These are phyloP conservation scores for Pogonomyrmex barbatus DNA, from an alignment of 1,140 invertebrate species.

Conservation along the genomic window DNA sequence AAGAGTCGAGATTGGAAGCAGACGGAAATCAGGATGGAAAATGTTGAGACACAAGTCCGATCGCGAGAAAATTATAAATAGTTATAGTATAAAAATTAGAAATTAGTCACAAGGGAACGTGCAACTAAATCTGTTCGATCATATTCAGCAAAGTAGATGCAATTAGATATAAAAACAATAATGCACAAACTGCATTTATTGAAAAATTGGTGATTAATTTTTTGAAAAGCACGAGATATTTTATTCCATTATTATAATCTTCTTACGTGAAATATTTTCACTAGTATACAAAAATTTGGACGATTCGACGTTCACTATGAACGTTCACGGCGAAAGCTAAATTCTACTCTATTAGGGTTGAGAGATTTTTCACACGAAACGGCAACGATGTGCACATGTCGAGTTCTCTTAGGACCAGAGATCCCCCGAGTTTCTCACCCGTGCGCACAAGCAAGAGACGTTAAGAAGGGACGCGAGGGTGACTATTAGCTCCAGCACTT, in stretches of 20 bases:
- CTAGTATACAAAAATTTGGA: background rate
- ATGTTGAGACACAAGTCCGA: slow-evolving; percentile 70
- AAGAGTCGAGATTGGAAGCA: slow-evolving; percentile 71
- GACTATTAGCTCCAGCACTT: slow-evolving; percentile 83
- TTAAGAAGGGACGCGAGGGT: slow-evolving; percentile 69
- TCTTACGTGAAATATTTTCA: background rate
- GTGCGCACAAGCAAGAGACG: slow-evolving; percentile 63
- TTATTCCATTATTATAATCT: background rate
- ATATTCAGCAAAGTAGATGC: background rate
- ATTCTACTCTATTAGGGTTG: slow-evolving; percentile 8
- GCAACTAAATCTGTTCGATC: background rate
- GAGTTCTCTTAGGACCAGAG: slow-evolving; percentile 81
- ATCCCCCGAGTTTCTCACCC: slow-evolving; percentile 82
- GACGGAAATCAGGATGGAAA: slow-evolving; percentile 78
- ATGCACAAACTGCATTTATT: background rate
- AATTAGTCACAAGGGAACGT: background rate
- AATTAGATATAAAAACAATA: background rate
- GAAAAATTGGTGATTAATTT: background rate
- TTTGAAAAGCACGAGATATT: background rate
- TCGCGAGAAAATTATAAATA: slow-evolving; percentile 62
- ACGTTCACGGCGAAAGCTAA: background rate
- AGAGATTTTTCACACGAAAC: slow-evolving; percentile 71
- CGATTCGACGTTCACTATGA: background rate
- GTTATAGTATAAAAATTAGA: slow-evolving; percentile 38
- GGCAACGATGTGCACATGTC: slow-evolving; percentile 77